These are phyloP conservation scores for Psephotus haematonotus DNA, from an alignment of 2,113 vertebrate species.

Conservation along the genomic window DNA sequence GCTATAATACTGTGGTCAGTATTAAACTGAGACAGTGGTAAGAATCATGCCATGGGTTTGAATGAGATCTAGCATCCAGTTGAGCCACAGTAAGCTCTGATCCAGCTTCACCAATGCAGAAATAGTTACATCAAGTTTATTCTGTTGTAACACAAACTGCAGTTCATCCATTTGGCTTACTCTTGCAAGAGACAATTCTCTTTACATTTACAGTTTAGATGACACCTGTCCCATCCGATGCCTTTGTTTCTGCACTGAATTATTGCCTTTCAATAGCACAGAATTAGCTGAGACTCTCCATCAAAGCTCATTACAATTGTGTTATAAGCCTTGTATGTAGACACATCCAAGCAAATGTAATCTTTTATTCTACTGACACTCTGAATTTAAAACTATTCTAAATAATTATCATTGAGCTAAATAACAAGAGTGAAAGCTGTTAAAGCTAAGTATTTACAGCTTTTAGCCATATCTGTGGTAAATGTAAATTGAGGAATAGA, in stretches of 20 bases:
- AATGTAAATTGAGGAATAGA: background rate
- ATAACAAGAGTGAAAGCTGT: background rate
- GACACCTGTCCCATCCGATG: background rate
- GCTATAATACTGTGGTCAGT: background rate
- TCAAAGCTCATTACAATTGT: constrained; percentile 10
- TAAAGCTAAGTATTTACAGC: background rate
- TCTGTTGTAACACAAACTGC: background rate
- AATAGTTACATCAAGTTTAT: background rate
- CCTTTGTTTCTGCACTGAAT: background rate
- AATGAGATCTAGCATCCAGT: background rate
- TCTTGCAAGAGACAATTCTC: background rate
- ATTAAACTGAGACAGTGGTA: background rate
- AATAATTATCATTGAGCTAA: background rate
- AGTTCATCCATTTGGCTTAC: background rate
- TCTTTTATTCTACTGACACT: background rate
- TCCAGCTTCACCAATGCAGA: background rate
- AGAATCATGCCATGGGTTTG: background rate
- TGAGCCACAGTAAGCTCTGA: background rate
- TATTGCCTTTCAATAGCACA: background rate
- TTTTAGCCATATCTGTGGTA: background rate
- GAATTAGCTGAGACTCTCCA: background rate
- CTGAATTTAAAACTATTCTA: background rate
- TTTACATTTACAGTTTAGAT: background rate
- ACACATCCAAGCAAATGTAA: background rate
- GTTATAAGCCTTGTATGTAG: constrained; percentile 7